A percentile compares a stretch with the other conserved stretches of the same genome.
phyloP scores from a whole-genome alignment of 2,113 vertebrate genomes.

The Atlantisia rogersi region DNA sequence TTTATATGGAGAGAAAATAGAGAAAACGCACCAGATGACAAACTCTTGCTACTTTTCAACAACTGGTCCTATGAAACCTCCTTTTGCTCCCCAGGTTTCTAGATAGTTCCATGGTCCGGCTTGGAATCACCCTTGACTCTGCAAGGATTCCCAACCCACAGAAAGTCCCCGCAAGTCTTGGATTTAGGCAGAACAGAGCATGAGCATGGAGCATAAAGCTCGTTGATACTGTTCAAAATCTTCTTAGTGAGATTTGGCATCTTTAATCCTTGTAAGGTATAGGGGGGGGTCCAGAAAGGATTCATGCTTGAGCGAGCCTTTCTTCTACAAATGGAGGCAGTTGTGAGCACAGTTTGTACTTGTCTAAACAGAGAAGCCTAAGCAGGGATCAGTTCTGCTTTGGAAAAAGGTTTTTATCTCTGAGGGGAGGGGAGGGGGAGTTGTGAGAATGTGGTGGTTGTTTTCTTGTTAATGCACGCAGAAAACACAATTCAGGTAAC shows the following conservation, averaged over 20 bases:
- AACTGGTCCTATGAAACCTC: neutral
- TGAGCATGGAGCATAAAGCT: neutral
- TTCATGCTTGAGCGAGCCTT: neutral
- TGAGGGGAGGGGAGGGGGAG: no score
- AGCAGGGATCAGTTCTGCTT: neutral
- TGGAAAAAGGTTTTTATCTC: neutral
- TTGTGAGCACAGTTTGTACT: neutral
- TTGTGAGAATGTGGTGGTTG: no score
- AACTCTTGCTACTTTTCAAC: neutral
- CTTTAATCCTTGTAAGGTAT: neutral
- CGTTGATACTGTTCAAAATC: neutral
- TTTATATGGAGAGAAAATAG: neutral
- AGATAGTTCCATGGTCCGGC: neutral
- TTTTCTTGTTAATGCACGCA: accelerated
- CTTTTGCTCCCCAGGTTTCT: neutral
- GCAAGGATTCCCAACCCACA: neutral
- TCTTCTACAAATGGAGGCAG: neutral
- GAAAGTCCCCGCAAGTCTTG: neutral
- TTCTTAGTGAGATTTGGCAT: neutral
- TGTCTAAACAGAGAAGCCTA: neutral
- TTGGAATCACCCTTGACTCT: accelerated
- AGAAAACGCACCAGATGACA: neutral
- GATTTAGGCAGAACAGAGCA: neutral
- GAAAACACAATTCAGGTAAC: neutral
- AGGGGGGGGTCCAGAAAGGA: neutral